Percentiles rank a stretch among this genome's conserved stretches.
phyloP scores from a whole-genome alignment of 1,140 invertebrate species.

The Drosophila melanica region DNA sequence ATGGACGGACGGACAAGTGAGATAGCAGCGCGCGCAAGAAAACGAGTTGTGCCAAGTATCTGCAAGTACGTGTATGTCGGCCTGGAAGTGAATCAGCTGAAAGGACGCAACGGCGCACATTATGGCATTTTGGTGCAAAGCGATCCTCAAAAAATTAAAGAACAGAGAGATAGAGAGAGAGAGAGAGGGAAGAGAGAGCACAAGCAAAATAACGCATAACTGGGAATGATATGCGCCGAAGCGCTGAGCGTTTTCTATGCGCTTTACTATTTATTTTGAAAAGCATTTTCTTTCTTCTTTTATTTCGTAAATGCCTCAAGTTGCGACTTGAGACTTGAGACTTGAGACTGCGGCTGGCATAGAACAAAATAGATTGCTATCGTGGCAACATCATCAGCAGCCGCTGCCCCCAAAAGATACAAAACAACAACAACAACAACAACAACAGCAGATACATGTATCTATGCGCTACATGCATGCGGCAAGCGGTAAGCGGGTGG shows the following conservation, averaged over 20 bases:
- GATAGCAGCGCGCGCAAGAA: conserved; percentile 35
- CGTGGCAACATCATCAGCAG: conserved; percentile 81
- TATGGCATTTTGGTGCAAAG: conserved; percentile 55
- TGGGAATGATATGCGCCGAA: conserved; percentile 66
- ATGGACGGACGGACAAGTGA: conserved; percentile 64
- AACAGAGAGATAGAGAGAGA: neutral
- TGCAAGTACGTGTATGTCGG: conserved; percentile 51
- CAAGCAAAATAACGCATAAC: conserved; percentile 31
- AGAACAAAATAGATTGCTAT: conserved; percentile 83
- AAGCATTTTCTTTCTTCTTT: conserved; percentile 32
- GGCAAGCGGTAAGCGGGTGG: conserved; percentile 26
- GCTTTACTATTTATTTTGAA: conserved; percentile 61
- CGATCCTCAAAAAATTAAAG: conserved; percentile 13
- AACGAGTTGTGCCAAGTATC: conserved; percentile 59
- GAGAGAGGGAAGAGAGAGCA: neutral
- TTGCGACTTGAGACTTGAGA: conserved; percentile 15
- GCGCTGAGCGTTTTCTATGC: conserved; percentile 37
- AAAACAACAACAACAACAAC: conserved; percentile 13
- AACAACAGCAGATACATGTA: conserved; percentile 14
- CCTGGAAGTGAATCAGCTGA: conserved; percentile 72
- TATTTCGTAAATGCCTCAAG: conserved; percentile 18
- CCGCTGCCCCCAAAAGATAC: conserved; percentile 56
- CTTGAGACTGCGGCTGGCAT: conserved; percentile 49
- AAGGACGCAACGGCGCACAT: conserved; percentile 64
- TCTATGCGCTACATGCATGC: conserved; percentile 26